phyloP scores from a whole-genome alignment of 2,888 invertebrate genomes.

The Xanthorhoe designata region DNA sequence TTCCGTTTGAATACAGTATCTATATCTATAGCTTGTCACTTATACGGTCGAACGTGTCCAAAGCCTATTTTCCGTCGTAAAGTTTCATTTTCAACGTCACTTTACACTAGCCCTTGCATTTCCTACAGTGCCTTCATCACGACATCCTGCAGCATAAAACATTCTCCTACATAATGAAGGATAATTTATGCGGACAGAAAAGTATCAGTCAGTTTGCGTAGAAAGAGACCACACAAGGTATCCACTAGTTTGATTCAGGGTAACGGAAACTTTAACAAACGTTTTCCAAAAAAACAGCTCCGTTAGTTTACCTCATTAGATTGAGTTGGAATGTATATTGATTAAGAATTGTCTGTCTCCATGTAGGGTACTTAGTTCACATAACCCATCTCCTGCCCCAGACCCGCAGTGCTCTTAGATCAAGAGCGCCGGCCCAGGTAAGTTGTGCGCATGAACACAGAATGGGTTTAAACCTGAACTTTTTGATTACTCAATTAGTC shows the following conservation, averaged over 20 bases:
- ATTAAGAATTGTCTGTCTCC: too few species aligned
- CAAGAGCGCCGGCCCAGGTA: too few species aligned
- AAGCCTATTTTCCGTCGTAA: background rate
- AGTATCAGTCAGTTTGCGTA: slow-evolving; percentile 65
- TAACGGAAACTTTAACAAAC: slow-evolving; percentile 14
- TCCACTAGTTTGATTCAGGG: slow-evolving; percentile 28
- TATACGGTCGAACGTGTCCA: too few species aligned
- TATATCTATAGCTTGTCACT: background rate
- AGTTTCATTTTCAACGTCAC: slow-evolving; percentile 8
- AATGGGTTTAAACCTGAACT: too few species aligned
- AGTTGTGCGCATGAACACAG: too few species aligned
- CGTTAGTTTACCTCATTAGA: background rate
- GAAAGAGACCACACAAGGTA: slow-evolving; percentile 62
- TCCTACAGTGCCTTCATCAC: slow-evolving; percentile 71
- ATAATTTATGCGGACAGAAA: slow-evolving; percentile 78
- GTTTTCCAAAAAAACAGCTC: background rate
- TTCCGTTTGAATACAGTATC: background rate
- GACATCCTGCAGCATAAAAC: slow-evolving; percentile 78
- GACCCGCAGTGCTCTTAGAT: too few species aligned
- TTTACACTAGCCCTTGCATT: slow-evolving; percentile 44
- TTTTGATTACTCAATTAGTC: too few species aligned
- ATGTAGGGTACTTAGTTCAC: too few species aligned
- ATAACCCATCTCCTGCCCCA: too few species aligned
- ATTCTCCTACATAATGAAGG: slow-evolving; percentile 76
- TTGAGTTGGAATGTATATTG: too few species aligned